Evolutionary conservation across 2,888 invertebrate species (phyloP).

Genomic region (Thysanoteuthis rhombus): DNA sequence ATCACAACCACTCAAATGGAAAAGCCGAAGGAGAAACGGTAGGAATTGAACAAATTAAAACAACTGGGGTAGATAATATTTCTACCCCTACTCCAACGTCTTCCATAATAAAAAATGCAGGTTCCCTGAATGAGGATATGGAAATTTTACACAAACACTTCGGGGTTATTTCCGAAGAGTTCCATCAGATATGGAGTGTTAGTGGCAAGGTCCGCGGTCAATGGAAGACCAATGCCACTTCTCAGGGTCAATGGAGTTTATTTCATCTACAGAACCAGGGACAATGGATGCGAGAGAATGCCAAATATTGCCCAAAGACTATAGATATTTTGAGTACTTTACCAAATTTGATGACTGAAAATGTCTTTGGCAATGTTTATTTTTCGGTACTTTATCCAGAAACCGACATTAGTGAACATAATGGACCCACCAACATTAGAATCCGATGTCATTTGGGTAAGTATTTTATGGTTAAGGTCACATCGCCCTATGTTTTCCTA

Average conservation of each 20-base stretch:
- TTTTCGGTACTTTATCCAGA: constrained; percentile 63
- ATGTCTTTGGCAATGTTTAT: constrained; percentile 63
- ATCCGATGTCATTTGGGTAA: constrained; percentile 64
- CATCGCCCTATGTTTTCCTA: too few relatives aligned
- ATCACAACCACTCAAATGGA: not conserved
- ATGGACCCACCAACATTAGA: constrained; percentile 63
- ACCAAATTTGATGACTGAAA: constrained; percentile 51
- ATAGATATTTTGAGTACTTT: constrained; percentile 46
- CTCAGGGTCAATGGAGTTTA: constrained; percentile 56
- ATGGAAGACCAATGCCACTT: constrained; percentile 58
- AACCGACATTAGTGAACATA: constrained; percentile 58
- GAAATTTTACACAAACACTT: constrained; percentile 32
- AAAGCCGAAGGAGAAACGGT: not conserved
- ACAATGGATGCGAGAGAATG: constrained; percentile 44
- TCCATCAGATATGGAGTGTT: constrained; percentile 35
- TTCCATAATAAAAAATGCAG: not conserved
- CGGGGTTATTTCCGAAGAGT: constrained; percentile 37
- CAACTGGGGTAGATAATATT: not conserved
- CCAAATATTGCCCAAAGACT: constrained; percentile 54
- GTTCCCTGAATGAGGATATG: constrained; percentile 24
- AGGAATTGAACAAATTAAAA: too few relatives aligned
- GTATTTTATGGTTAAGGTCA: too few relatives aligned
- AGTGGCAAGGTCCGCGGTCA: constrained; percentile 29
- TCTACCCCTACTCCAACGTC: not conserved
- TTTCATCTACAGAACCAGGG: constrained; percentile 64